Conservation (phyloP, 2,797 vertebrate species). For the Neosilurus hyrtlii region DNA sequence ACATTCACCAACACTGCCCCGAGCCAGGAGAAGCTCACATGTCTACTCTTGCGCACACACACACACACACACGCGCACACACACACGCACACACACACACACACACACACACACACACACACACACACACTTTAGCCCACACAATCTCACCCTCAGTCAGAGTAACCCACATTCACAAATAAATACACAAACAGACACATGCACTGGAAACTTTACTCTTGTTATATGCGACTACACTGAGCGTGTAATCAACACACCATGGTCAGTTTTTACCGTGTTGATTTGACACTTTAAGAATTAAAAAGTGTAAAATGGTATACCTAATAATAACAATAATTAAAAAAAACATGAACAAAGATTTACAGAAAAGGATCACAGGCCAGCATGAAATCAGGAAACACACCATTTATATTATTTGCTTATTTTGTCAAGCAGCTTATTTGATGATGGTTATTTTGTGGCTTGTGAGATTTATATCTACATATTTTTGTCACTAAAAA, state of each 20-base stretch:
- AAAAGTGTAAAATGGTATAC: not conserved
- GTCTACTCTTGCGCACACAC: slow-evolving; percentile 62
- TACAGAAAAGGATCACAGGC: not conserved
- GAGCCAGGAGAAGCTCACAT: slow-evolving; percentile 67
- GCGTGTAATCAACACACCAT: not conserved
- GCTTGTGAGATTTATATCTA: not conserved
- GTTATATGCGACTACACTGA: not conserved
- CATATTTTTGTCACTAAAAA: not conserved
- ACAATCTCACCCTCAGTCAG: slow-evolving; percentile 27
- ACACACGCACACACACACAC: slow-evolving; percentile 60
- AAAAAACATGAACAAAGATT: not conserved
- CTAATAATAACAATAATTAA: not conserved
- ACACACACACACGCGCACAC: slow-evolving; percentile 64
- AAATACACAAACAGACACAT: slow-evolving; percentile 27
- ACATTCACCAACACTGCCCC: slow-evolving; percentile 65
- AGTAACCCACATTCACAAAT: slow-evolving; percentile 59
- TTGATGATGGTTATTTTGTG: not conserved
- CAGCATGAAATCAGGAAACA: not conserved
- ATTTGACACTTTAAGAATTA: slow-evolving; percentile 1
- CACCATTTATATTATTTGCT: not conserved
- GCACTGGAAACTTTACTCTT: slow-evolving; percentile 9
- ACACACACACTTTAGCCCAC: slow-evolving; percentile 48
- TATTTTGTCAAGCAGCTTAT: not conserved
- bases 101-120: slow-evolving; percentile 71
- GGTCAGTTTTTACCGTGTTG: not conserved